Base-by-base conservation (phyloP, 2,888 invertebrate species). In the Argyra leucocephala region DNA sequence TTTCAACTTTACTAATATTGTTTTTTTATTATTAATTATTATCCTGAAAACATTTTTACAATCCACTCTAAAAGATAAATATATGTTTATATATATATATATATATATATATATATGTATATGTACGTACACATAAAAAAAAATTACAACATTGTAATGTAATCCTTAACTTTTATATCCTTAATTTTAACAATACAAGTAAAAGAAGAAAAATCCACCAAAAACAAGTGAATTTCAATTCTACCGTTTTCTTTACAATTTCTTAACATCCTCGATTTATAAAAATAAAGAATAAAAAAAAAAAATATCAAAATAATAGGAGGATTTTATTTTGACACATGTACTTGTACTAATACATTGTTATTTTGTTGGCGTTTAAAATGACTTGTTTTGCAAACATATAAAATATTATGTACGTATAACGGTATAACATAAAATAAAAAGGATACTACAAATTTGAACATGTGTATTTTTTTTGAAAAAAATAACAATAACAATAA, bases 241-340 rank as follows among this genome's bases (percentile, higher is more conserved):
- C 31, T 31, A 31, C 10, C 31, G 31, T 31, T 31, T 31, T 31
- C 31, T 31, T 31, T 31, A 31, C 31, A 31, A 31, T 7, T 31
- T 31, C 31, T 10, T 31, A 7, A 31, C 31, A 31, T 31, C 5
- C 5, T 31, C 31, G 5, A 31, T 31, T 7, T 31, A 31, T 31
- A 31, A 10, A 31, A 10, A 31, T 7, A 31, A 31, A 31, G 10
- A 31, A 31, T 31, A 10, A 31, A 31, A 31, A 31, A 10, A 31
- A 31, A 31, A 31, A 31, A 10, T 31, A 31, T n/a, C 24, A 63
- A 64, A 66, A 66, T 66, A 66, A 68, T 65, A 65, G 65, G 63
- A 66, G 64, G 65, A 66, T 68, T 68, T 66, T 65, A 64, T 68
- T 68, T 68, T 66, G 68, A 68, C 68, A 68, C 68, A 68, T 68